Conservation (phyloP, 1,140 invertebrate species). For the Anastrepha obliqua region DNA sequence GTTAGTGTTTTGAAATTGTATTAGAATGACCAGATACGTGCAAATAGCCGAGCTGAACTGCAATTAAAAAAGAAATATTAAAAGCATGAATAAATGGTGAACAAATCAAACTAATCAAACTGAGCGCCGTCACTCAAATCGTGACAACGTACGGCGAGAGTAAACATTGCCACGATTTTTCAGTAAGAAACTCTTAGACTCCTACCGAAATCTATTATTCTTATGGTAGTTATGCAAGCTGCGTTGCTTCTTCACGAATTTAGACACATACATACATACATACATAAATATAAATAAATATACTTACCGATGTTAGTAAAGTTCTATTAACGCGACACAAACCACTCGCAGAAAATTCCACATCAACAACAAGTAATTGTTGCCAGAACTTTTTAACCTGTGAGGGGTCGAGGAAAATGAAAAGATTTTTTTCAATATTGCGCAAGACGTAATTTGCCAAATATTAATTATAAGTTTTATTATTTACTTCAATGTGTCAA, state of each 20-base stretch:
- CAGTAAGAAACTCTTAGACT: too few relatives aligned
- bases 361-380: conserved; percentile 78
- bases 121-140: too few relatives aligned
- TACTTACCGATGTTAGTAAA: conserved; percentile 80
- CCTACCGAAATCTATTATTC: neutral
- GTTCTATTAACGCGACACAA: conserved; percentile 80
- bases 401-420: conserved; percentile 28
- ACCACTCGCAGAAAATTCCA: conserved; percentile 80
- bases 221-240: neutral
- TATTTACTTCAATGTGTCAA: neutral
- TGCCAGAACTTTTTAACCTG: conserved; percentile 81
- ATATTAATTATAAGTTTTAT: neutral
- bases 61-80: conserved; percentile 55
- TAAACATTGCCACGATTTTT: too few relatives aligned
- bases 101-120: too few relatives aligned
- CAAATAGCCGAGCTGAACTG: conserved; percentile 82
- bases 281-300: neutral
- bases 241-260: neutral
- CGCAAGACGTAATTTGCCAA: conserved; percentile 7
- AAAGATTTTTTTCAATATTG: neutral
- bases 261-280: neutral
- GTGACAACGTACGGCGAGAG: too few relatives aligned
- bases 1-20: conserved; percentile 81
- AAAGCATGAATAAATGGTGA: conserved; percentile 12
- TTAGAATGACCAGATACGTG: conserved; percentile 82